Evolutionary conservation across 2,113 vertebrate genomes (phyloP), one percentile per base, ranked within the genome.

Genomic region (Mesitornis unicolor): DNA sequence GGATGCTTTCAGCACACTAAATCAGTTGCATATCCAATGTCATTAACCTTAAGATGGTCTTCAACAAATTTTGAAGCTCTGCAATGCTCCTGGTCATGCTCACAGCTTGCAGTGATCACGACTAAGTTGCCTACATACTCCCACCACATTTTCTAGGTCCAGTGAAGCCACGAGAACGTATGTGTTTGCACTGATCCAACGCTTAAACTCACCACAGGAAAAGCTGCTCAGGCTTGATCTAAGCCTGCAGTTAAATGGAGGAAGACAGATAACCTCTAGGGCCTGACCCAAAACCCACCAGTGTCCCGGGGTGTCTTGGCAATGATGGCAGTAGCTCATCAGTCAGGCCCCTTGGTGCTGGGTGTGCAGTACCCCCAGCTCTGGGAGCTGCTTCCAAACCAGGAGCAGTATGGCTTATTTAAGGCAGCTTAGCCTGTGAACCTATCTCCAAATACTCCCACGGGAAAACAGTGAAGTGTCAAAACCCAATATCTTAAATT

Each of bases 181-280:
- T 86, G 92, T 87, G 84, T 69, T 94, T 89, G 83, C 57, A 56
- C 47, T 57, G 78, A 91, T 87, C 85, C 73, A 69, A 67, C 20
- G 2, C 70, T 86, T 87, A 50, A 77, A 67, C 91, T 91, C 54
- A 47, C 59, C 10, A 3, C 86, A 91, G 78, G 75, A 96, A 86
- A 91, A 90, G 88, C 93, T 94, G 92, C 87, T 76, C 87, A 75
- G 63, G 56, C 84, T 92, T 86, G 53, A 54, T 92, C 63, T 90
- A 91, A 95, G 69, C 74, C 78, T 78, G 45, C 60, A 84, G 56
- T 79, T 91, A 91, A 90, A 84, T 63, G 35, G 83, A 89, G 92
- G 85, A 85, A 67, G 43, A 74, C 56, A 83, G 63, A 78, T 33
- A 88, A 84, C 57, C 87, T 76, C 89, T 56, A 93, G 77, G 42